Evolutionary conservation across 2,888 invertebrate genomes (phyloP).

Genomic region (Drosophila crucigera): DNA sequence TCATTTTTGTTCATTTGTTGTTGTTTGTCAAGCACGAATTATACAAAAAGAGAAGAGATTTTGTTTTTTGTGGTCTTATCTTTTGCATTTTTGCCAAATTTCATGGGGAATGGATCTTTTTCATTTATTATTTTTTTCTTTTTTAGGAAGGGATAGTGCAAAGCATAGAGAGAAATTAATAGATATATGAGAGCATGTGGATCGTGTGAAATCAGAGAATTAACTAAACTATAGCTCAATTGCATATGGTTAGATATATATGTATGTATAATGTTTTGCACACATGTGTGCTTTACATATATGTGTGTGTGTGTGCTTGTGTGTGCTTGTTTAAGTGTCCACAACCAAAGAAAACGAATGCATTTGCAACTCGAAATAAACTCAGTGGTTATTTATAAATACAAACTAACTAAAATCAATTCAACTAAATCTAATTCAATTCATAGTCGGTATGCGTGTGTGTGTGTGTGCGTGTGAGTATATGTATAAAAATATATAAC

Average conservation of each 20-base stretch:
- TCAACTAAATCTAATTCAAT: slow-evolving; percentile 40
- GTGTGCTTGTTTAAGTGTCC: slow-evolving; percentile 28
- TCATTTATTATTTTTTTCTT: slow-evolving; percentile 4
- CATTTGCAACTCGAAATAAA: slow-evolving; percentile 25
- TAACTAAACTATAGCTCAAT: slow-evolving; percentile 28
- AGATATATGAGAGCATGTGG: slow-evolving; percentile 9
- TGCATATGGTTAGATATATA: slow-evolving; percentile 3
- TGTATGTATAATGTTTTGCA: neutral
- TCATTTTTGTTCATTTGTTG: slow-evolving; percentile 5
- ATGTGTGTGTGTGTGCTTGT: neutral
- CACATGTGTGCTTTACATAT: neutral
- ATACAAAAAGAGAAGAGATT: slow-evolving; percentile 54
- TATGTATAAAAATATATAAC: neutral
- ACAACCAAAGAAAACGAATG: slow-evolving; percentile 31
- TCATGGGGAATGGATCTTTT: slow-evolving; percentile 17
- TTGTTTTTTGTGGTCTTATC: slow-evolving; percentile 6
- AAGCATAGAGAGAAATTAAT: slow-evolving; percentile 31
- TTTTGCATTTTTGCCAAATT: slow-evolving; percentile 19
- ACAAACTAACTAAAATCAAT: slow-evolving; percentile 22
- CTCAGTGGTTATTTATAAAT: slow-evolving; percentile 17
- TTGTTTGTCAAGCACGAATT: slow-evolving; percentile 45
- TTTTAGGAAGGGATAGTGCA: slow-evolving; percentile 28
- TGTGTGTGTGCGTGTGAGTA: slow-evolving; percentile 10
- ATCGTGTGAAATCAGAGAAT: neutral
- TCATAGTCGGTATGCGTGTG: slow-evolving; percentile 11